A percentile compares a stretch with the other conserved stretches of the same genome.
These are phyloP conservation scores for Himalopsyche phryganea DNA, from an alignment of 1,140 invertebrate genomes.

Conservation along the genomic window DNA sequence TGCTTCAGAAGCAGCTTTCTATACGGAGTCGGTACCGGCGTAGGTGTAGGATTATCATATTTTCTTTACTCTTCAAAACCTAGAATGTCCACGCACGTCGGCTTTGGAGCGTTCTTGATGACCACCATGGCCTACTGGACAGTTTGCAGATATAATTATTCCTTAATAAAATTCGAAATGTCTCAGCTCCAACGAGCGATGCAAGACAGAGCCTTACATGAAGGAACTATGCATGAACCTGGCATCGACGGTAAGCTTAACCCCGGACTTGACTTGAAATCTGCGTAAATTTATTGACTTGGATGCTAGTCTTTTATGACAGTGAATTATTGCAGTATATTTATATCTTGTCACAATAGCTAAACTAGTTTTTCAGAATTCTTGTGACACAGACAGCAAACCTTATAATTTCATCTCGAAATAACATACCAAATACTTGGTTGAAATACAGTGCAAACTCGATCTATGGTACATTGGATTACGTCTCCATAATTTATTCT, in stretches of 20 bases:
- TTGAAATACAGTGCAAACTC: too few relatives aligned
- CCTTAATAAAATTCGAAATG: constrained; percentile 45
- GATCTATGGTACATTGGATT: too few relatives aligned
- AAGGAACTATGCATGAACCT: constrained; percentile 42
- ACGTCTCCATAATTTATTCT: too few relatives aligned
- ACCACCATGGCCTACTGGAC: constrained; percentile 56
- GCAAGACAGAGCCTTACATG: constrained; percentile 39
- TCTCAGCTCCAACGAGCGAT: constrained; percentile 42
- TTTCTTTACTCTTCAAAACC: constrained; percentile 60
- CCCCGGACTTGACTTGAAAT: constrained; percentile 23
- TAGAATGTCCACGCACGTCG: constrained; percentile 48
- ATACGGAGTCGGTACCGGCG: constrained; percentile 56
- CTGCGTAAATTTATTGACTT: constrained; percentile 9
- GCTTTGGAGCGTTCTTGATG: constrained; percentile 51
- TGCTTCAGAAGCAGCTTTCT: constrained; percentile 56
- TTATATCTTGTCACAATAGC: too few relatives aligned
- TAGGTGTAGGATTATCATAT: constrained; percentile 51
- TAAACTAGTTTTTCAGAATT: too few relatives aligned
- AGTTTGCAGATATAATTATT: constrained; percentile 53
- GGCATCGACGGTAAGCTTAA: constrained; percentile 29
- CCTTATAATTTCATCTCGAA: too few relatives aligned
- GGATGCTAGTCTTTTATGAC: too few relatives aligned
- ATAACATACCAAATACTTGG: too few relatives aligned
- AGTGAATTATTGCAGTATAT: too few relatives aligned
- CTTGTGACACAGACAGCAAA: too few relatives aligned